Evolutionary conservation across 2,888 invertebrate genomes (phyloP).

Genomic region (Stenchaetothrips biformis): DNA sequence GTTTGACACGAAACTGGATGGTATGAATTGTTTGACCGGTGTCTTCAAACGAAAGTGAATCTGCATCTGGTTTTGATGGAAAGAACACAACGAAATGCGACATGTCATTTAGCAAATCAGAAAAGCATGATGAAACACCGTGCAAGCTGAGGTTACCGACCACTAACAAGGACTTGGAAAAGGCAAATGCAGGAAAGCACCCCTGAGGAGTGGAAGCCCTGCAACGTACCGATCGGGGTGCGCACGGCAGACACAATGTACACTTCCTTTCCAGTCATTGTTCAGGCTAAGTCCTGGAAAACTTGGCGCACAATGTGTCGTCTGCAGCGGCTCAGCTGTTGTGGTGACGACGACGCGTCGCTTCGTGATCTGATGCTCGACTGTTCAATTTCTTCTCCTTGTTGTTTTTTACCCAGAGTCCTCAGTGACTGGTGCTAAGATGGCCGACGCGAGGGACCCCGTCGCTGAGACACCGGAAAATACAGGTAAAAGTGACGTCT

Average conservation of each 20-base stretch:
- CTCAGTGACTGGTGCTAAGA: constrained; percentile 48
- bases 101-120: not conserved
- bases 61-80: not conserved
- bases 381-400: constrained; percentile 38
- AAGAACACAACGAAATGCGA: not conserved
- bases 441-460: constrained; percentile 49
- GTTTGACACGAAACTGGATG: too few relatives aligned
- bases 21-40: too few relatives aligned
- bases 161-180: not conserved
- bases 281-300: not conserved
- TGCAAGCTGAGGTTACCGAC: not conserved
- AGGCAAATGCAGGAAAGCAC: constrained; percentile 9
- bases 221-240: constrained; percentile 73
- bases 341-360: constrained; percentile 37
- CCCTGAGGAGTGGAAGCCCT: constrained; percentile 32
- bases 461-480: constrained; percentile 46
- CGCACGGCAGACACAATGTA: constrained; percentile 73
- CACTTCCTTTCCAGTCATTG: constrained; percentile 48
- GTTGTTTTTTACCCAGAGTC: constrained; percentile 45
- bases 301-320: not conserved
- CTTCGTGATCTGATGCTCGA: constrained; percentile 39
- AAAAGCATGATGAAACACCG: not conserved
- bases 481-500: constrained; percentile 42
- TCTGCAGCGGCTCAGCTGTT: constrained; percentile 31
- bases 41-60: not conserved